phyloP scores from a whole-genome alignment of 1,140 invertebrate species.

The Oppia nitens region DNA sequence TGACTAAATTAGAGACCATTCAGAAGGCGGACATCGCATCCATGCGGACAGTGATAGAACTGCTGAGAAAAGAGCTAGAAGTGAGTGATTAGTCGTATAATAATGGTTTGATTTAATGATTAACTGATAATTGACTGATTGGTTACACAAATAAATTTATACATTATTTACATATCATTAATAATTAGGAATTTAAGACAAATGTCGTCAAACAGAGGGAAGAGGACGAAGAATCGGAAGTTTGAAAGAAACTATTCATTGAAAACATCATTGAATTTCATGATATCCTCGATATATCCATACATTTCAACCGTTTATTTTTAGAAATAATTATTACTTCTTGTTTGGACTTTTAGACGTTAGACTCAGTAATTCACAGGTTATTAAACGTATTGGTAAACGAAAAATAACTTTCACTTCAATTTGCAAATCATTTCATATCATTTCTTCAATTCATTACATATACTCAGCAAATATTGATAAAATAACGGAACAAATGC shows the following conservation, averaged over 20 bases:
- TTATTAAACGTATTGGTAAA: not conserved
- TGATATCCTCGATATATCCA: too few species aligned
- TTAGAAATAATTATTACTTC: not conserved
- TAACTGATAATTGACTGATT: not conserved
- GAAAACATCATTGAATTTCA: too few species aligned
- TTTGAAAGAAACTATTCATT: constrained; percentile 2
- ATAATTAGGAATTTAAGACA: constrained; percentile 9
- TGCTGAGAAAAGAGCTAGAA: constrained; percentile 13
- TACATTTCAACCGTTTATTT: too few species aligned
- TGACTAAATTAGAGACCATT: constrained; percentile 5
- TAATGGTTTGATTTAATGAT: not conserved
- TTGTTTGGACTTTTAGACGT: not conserved
- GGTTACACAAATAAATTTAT: not conserved
- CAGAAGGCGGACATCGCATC: constrained; percentile 13
- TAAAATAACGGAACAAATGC: not conserved
- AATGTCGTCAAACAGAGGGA: not conserved
- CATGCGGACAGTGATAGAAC: constrained; percentile 10
- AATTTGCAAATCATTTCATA: not conserved
- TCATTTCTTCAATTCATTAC: not conserved
- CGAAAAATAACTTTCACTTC: not conserved
- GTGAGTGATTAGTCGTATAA: not conserved
- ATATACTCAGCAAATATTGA: not conserved
- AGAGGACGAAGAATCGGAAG: constrained; percentile 13
- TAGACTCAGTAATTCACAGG: not conserved
- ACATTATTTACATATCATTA: not conserved